These are phyloP conservation scores for Odocoileus virginianus DNA, from an alignment of 2,113 vertebrate genomes.

Conservation along the genomic window DNA sequence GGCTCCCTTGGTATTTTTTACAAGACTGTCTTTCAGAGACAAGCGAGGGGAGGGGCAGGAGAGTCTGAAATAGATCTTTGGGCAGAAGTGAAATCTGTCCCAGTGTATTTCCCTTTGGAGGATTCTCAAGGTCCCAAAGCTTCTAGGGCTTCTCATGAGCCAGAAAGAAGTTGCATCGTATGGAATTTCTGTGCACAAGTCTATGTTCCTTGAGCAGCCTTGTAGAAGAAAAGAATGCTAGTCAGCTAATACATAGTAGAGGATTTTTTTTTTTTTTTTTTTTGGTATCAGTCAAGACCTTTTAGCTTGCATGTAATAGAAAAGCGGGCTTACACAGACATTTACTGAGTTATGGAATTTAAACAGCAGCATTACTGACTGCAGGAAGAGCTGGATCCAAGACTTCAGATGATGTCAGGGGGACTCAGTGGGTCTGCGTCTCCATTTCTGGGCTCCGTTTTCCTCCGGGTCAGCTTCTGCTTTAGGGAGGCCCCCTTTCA, in stretches of 20 bases:
- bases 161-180: rapidly evolving
- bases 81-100: not conserved
- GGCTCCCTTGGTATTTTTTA: not conserved
- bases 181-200: not conserved
- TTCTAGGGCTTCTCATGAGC: not conserved
- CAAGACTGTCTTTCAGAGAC: not conserved
- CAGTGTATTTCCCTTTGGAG: not conserved
- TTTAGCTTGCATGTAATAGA: not conserved
- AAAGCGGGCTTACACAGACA: not conserved
- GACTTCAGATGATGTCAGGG: not conserved
- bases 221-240: not conserved
- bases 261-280: not conserved
- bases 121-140: not conserved
- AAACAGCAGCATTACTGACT: not conserved
- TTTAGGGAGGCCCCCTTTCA: not conserved
- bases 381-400: not conserved
- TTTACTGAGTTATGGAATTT: not conserved
- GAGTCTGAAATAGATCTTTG: not conserved
- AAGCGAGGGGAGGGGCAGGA: rapidly evolving
- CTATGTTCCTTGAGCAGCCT: not conserved
- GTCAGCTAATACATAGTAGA: not conserved
- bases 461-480: not conserved
- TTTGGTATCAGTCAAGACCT: not conserved
- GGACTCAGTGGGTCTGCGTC: no score
- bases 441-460: not conserved